phyloP scores from a whole-genome alignment of 2,888 invertebrate species.

The Meteorus cinctellus region DNA sequence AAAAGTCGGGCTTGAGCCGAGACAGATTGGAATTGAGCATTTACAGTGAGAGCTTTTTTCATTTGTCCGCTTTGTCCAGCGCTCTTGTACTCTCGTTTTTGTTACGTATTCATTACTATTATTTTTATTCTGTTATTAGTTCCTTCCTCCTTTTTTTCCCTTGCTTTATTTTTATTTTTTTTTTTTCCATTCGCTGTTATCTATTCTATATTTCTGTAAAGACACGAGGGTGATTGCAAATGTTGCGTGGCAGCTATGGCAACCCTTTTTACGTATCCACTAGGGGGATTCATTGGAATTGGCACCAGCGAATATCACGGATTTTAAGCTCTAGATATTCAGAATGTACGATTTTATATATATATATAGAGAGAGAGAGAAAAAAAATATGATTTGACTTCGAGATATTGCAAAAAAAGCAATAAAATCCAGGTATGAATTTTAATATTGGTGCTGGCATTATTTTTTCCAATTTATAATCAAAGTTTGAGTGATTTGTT shows the following conservation, averaged over 20 bases:
- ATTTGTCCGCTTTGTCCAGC: neutral
- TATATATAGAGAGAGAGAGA: neutral
- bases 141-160: too few species aligned
- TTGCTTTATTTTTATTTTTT: neutral
- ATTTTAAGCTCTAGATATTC: neutral
- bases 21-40: conserved; percentile 19
- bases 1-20: conserved; percentile 7
- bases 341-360: neutral
- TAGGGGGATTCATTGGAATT: neutral
- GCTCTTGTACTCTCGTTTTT: neutral
- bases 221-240: neutral
- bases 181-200: neutral
- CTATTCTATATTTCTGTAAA: neutral
- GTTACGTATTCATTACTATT: neutral
- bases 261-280: neutral
- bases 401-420: too few species aligned
- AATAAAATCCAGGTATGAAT: too few species aligned
- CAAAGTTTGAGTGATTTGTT: neutral
- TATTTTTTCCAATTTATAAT: neutral
- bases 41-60: neutral
- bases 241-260: neutral
- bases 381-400: neutral
- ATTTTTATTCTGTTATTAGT: too few species aligned
- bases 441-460: neutral
- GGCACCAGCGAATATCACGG: neutral